A percentile compares a stretch with the other conserved stretches of the same genome.
Evolutionary conservation across 2,888 invertebrate species (phyloP).

Genomic region (Gerosis bhagava): DNA sequence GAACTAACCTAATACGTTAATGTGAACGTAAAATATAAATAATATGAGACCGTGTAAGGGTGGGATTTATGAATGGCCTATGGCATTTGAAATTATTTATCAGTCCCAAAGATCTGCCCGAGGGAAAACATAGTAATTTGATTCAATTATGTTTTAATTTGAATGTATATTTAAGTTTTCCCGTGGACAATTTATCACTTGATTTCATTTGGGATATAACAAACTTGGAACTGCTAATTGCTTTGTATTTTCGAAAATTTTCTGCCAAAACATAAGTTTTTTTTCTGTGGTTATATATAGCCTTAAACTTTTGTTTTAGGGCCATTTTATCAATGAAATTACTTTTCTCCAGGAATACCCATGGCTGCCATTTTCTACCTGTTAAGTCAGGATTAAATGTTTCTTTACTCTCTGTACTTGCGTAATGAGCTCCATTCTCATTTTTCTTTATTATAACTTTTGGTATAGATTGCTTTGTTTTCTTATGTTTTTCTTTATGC

Average conservation of each 20-base stretch:
- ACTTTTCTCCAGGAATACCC: slow-evolving; percentile 74
- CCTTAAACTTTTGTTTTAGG: slow-evolving; percentile 59
- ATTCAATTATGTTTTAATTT: slow-evolving; percentile 62
- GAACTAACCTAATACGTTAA: slow-evolving; percentile 3
- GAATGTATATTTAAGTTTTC: slow-evolving; percentile 72
- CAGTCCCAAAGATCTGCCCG: slow-evolving; percentile 35
- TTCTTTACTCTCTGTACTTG: slow-evolving; percentile 55
- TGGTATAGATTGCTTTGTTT: slow-evolving; percentile 61
- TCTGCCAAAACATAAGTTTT: slow-evolving; percentile 64
- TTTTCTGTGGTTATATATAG: slow-evolving; percentile 65
- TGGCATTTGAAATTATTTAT: slow-evolving; percentile 30
- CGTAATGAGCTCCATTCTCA: slow-evolving; percentile 72
- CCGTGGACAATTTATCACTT: slow-evolving; percentile 44
- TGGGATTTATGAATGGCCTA: slow-evolving; percentile 47
- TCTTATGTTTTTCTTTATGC: slow-evolving; percentile 66
- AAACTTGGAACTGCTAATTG: slow-evolving; percentile 62
- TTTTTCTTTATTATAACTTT: slow-evolving; percentile 78
- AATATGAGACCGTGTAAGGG: slow-evolving; percentile 48
- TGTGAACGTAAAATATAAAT: slow-evolving; percentile 38
- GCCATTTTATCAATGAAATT: slow-evolving; percentile 74
- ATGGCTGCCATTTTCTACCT: slow-evolving; percentile 78
- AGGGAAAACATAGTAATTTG: background rate
- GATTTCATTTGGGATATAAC: slow-evolving; percentile 65
- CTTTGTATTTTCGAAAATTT: slow-evolving; percentile 70
- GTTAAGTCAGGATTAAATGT: slow-evolving; percentile 70